Conservation (phyloP, 2,113 vertebrate genomes). For the Psephotus haematonotus region DNA sequence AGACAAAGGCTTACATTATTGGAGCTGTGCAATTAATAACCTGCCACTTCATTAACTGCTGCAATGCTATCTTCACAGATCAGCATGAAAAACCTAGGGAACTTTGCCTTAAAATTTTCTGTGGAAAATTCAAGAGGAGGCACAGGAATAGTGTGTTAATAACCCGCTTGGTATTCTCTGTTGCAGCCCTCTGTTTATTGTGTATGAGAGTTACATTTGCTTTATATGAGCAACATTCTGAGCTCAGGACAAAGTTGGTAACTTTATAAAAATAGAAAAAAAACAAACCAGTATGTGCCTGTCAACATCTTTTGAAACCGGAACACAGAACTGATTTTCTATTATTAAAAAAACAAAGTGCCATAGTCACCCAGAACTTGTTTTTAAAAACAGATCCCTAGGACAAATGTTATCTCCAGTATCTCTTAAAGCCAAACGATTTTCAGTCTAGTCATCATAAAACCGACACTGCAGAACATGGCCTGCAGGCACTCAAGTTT, state of each 20-base stretch:
- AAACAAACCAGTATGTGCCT: background rate
- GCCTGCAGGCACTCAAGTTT: background rate
- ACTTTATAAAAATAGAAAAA: background rate
- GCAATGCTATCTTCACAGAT: background rate
- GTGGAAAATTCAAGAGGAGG: background rate
- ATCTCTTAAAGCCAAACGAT: background rate
- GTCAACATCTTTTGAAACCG: background rate
- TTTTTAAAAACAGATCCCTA: background rate
- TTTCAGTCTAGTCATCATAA: background rate
- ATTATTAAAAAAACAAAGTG: background rate
- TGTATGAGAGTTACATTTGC: background rate
- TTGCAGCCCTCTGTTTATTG: background rate
- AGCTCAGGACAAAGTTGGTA: background rate
- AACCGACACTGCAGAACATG: background rate
- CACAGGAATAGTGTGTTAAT: background rate
- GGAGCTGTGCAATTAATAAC: background rate
- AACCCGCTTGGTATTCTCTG: background rate
- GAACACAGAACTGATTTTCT: background rate
- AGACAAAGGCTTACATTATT: background rate
- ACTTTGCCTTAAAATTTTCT: background rate
- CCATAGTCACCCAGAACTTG: background rate
- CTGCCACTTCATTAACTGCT: background rate
- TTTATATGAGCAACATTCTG: background rate
- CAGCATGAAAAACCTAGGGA: background rate
- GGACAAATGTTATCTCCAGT: background rate